Evolutionary conservation across 2,113 vertebrate species (phyloP).

Genomic region (Mastomys coucha): DNA sequence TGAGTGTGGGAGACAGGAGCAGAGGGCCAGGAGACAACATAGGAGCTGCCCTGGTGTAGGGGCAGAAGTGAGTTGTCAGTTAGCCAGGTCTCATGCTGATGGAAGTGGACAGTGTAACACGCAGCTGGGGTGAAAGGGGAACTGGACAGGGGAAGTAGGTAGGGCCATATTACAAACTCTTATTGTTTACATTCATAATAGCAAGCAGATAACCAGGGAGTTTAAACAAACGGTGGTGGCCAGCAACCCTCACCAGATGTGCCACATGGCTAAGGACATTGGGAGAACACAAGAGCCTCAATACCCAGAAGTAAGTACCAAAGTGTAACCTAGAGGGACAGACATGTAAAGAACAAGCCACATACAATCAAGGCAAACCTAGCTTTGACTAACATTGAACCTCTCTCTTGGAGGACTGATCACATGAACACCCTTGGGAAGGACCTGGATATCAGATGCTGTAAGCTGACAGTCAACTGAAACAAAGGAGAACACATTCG

Average conservation of each 20-base stretch:
- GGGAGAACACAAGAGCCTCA: neutral
- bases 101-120: rapidly evolving
- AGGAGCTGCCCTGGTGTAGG: neutral
- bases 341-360: neutral
- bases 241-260: rapidly evolving
- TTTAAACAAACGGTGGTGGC: neutral
- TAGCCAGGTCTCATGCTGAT: rapidly evolving
- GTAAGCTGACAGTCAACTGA: neutral
- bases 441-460: neutral
- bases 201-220: neutral
- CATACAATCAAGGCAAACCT: neutral
- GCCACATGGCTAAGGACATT: neutral
- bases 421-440: neutral
- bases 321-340: neutral
- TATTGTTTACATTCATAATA: too few relatives aligned
- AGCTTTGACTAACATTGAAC: neutral
- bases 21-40: rapidly evolving
- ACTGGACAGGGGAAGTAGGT: neutral
- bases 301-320: neutral
- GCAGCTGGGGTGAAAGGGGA: too few relatives aligned
- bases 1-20: too few relatives aligned
- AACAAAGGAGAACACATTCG: neutral
- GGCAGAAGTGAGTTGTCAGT: neutral
- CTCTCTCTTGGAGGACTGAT: neutral
- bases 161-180: neutral